Base-by-base conservation (phyloP, 2,113 vertebrate species). In the Arothron firmamentum region DNA sequence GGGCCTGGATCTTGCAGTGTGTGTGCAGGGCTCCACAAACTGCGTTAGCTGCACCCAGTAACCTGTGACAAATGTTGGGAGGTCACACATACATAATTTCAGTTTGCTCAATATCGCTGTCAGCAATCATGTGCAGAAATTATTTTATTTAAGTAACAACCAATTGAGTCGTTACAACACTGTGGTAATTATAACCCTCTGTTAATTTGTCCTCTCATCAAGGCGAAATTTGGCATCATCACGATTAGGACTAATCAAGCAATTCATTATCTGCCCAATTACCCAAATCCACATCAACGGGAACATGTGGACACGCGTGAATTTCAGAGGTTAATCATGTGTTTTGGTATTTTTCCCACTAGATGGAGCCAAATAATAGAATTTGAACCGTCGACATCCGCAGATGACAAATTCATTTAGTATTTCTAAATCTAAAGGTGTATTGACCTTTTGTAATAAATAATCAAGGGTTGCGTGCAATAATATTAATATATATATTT, bases 251-350 rank as follows among this genome's bases (percentile, higher is more conserved):
- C 55, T 67, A 79, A 84, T 84, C 73, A 84, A 73, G 63, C 62
- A 77, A 77, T 77, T 84, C 76, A 84, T 85, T 81, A 78, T 72
- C 71, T 56, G 68, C 65, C 58, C 79, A 83, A 85, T 87, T 79
- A 77, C 76, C 79, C 79, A 69, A 75, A 61, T 72, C 65, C 64
- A n/a, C 70, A 75, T 64, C 61, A 71, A 34, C 75, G 62, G 75
- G 57, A 59, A 42, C 60, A 18, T 18, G 70, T 43, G 43, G 59
- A 49, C n/a, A 17, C 17, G n/a, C 47, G 47, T n/a, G 12, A 46
- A 15, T 31, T 43, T 17, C 14, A 21, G 14, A 17, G 18, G 28
- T 34, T 14, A 4, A 14, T 0, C 0, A 0, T 78, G 85, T 66
- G 72, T n/a, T 83, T 80, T 18, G 67, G 31, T 5, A 10, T 1